These are phyloP conservation scores for Carassius carassius DNA, from an alignment of 2,113 vertebrate species.

Conservation along the genomic window DNA sequence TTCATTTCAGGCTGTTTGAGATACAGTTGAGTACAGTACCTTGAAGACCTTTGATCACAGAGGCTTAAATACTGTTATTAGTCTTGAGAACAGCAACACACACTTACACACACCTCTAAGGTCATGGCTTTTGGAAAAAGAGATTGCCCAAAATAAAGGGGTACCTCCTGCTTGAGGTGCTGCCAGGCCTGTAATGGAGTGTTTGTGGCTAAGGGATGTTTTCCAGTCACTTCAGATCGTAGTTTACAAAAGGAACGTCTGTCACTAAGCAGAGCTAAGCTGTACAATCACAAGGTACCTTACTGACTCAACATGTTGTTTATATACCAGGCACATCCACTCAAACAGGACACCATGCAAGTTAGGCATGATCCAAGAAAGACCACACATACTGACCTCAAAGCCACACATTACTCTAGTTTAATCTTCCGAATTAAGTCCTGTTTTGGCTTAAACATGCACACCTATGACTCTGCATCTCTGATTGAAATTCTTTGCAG, in stretches of 20 bases:
- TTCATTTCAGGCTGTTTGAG: constrained; percentile 22
- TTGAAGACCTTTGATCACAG: constrained; percentile 50
- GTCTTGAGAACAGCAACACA: constrained; percentile 39
- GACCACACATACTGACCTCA: constrained; percentile 11
- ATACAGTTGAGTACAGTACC: constrained; percentile 31
- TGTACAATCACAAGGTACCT: constrained; percentile 13
- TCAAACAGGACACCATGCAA: constrained; percentile 2
- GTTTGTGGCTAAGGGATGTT: constrained; percentile 25
- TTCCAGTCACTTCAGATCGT: constrained; percentile 16
- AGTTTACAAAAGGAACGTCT: constrained; percentile 2
- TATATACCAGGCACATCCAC: constrained; percentile 1
- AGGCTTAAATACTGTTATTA: constrained; percentile 55
- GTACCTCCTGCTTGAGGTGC: background rate
- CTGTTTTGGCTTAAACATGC: background rate
- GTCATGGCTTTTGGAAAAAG: constrained; percentile 12
- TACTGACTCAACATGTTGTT: constrained; percentile 6
- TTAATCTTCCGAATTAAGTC: background rate
- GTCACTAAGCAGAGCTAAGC: background rate
- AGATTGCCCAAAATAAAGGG: constrained; percentile 31
- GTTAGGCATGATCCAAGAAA: constrained; percentile 11
- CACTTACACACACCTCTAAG: constrained; percentile 18
- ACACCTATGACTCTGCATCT: background rate
- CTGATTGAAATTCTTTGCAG: background rate
- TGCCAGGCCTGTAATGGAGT: constrained; percentile 31
- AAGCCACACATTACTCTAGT: background rate